Percentiles rank a stretch among this genome's conserved stretches.
Conservation (phyloP, 2,797 vertebrate species). For the Gephyroberyx darwinii region DNA sequence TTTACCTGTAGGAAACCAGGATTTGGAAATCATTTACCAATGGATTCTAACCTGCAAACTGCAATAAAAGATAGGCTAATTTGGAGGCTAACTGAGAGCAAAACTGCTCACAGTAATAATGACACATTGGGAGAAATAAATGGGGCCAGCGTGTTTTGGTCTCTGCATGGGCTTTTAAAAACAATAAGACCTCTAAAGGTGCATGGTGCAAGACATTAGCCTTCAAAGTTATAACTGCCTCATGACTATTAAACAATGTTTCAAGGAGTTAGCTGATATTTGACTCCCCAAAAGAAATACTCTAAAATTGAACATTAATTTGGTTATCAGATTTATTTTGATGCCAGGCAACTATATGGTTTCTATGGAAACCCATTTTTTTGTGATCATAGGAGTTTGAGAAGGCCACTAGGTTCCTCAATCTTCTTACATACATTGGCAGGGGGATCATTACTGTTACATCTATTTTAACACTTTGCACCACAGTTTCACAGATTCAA, state of each 20-base stretch:
- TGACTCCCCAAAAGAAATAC: slow-evolving; percentile 48
- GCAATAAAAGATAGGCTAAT: slow-evolving; percentile 25
- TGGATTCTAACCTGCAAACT: slow-evolving; percentile 21
- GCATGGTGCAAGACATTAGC: slow-evolving; percentile 45
- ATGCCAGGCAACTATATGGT: slow-evolving; percentile 63
- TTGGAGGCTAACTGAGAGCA: slow-evolving; percentile 15
- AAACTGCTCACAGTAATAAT: not conserved
- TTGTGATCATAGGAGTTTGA: slow-evolving; percentile 50
- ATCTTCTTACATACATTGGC: slow-evolving; percentile 20
- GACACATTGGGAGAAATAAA: slow-evolving; percentile 32
- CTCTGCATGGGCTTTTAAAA: slow-evolving; percentile 29
- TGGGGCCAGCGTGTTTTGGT: slow-evolving; percentile 30
- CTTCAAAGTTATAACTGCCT: slow-evolving; percentile 52
- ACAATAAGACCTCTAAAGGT: slow-evolving; percentile 33
- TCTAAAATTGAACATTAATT: slow-evolving; percentile 67
- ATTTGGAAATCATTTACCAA: slow-evolving; percentile 51
- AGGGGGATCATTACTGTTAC: slow-evolving; percentile 18
- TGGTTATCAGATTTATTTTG: slow-evolving; percentile 69
- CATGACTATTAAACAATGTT: slow-evolving; percentile 62
- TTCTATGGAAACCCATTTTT: slow-evolving; percentile 68
- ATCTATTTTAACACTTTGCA: slow-evolving; percentile 24
- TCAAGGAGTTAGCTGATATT: slow-evolving; percentile 55
- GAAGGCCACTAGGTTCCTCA: slow-evolving; percentile 24
- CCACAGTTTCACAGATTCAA: slow-evolving; percentile 14
- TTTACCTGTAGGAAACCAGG: slow-evolving; percentile 29